Evolutionary conservation across 2,113 vertebrate species (phyloP), one percentile per base, ranked within the genome.

Genomic region (Bubo bubo): DNA sequence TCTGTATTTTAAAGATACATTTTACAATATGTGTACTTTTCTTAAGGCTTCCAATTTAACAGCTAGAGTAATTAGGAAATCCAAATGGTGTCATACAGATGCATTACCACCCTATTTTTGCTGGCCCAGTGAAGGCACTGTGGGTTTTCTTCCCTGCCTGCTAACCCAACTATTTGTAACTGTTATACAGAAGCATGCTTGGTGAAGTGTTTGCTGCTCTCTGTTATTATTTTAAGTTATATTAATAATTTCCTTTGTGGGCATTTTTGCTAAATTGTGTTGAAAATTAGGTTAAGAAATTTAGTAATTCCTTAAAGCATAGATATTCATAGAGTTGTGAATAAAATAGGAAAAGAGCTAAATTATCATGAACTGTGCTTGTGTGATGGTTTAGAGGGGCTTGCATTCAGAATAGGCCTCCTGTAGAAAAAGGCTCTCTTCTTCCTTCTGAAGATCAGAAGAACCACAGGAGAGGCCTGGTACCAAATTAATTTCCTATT

Each of bases 401-500:
- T 6, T 86, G 19, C 37, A 32, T 86, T 73, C 73, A 34, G 35
- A 62, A 39, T 3, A 64, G 70, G 64, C 13, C 39, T 53, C 20
- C 37, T 71, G 18, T 70, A 52, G 8, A 3, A 37, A 79, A 77
- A 66, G 22, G 30, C 39, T 77, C 28, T 60, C 8, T 14, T 76
- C 11, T 66, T 4, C n/a, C 27, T 75, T 82, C 66, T 72, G 52
- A 59, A 52, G 52, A 41, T 59, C 27, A 39, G 66, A 79, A 74
- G 28, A 23, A 59, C 27, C 27, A 24, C 22, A 41, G 28, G 56
- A 72, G 37, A 50, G 28, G 24, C 27, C 71, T 75, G 27, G 16
- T 28, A 35, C 30, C 3, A 1, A 62, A 50, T 62, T 52, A 0
- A 1, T 63, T 60, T 55, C 3, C 63, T 75, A 10, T 1, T 86